Conservation (phyloP, 2,113 vertebrate species). For the Sinocyclocheilus anophthalmus region DNA sequence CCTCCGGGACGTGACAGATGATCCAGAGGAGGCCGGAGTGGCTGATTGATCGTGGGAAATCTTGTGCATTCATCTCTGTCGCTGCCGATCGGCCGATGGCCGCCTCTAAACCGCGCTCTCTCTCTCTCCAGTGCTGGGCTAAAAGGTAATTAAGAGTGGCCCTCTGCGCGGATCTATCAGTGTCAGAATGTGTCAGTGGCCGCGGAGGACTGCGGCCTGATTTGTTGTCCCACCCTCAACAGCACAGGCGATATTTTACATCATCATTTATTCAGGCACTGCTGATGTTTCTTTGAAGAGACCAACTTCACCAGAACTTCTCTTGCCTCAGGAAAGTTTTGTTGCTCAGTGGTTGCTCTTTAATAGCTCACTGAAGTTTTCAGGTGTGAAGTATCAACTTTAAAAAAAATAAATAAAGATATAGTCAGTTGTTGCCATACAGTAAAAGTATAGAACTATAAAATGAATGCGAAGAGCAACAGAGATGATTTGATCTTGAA, state of each 20-base stretch:
- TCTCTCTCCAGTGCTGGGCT: slow-evolving; percentile 41
- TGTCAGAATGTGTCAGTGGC: slow-evolving; percentile 47
- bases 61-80: slow-evolving; percentile 68
- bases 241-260: slow-evolving; percentile 54
- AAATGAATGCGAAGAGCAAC: neutral
- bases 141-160: slow-evolving; percentile 63
- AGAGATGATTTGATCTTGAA: neutral
- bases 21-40: slow-evolving; percentile 63
- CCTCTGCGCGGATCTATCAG: slow-evolving; percentile 51
- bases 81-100: slow-evolving; percentile 45
- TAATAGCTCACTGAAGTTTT: neutral
- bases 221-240: slow-evolving; percentile 53
- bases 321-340: neutral
- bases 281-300: slow-evolving; percentile 20
- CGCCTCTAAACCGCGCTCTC: slow-evolving; percentile 55
- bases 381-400: neutral
- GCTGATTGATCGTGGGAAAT: slow-evolving; percentile 69
- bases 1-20: slow-evolving; percentile 64
- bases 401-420: neutral
- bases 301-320: slow-evolving; percentile 32
- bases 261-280: slow-evolving; percentile 50
- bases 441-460: too few species aligned
- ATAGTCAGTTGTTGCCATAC: neutral
- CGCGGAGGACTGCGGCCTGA: slow-evolving; percentile 39
- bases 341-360: neutral